Conservation (phyloP, 2,888 invertebrate species). For the Cephus sareptanus region DNA sequence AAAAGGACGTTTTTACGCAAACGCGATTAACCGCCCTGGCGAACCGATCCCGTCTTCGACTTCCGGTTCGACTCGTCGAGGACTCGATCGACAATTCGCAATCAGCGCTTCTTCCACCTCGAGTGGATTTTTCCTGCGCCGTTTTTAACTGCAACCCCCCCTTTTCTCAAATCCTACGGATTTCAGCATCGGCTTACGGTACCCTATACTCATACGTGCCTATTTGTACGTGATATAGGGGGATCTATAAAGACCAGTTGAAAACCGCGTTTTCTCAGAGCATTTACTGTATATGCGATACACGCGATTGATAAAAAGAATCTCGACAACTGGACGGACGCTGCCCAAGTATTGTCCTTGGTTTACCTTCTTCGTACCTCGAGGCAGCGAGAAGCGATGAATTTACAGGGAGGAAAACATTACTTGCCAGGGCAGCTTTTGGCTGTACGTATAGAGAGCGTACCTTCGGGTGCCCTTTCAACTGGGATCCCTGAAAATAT, state of each 20-base stretch:
- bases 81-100: slow-evolving; percentile 17
- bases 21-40: slow-evolving; percentile 51
- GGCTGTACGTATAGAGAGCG: neutral
- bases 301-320: slow-evolving; percentile 23
- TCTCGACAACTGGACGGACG: slow-evolving; percentile 19
- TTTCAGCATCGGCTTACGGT: neutral
- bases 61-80: slow-evolving; percentile 25
- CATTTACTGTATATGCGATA: neutral
- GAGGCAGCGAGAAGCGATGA: neutral
- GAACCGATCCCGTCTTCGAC: slow-evolving; percentile 19
- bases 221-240: neutral
- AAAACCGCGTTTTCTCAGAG: neutral
- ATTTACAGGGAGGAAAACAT: slow-evolving; percentile 25
- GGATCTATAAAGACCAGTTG: neutral
- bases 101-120: neutral
- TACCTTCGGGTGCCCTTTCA: slow-evolving; percentile 30
- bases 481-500: slow-evolving; percentile 39
- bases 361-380: neutral
- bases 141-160: neutral
- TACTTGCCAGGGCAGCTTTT: slow-evolving; percentile 39
- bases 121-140: neutral
- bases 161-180: neutral
- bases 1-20: slow-evolving; percentile 53
- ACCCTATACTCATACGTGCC: neutral
- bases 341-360: slow-evolving; percentile 20